phyloP scores from a whole-genome alignment of 2,797 vertebrate genomes.

The Tapirus indicus region DNA sequence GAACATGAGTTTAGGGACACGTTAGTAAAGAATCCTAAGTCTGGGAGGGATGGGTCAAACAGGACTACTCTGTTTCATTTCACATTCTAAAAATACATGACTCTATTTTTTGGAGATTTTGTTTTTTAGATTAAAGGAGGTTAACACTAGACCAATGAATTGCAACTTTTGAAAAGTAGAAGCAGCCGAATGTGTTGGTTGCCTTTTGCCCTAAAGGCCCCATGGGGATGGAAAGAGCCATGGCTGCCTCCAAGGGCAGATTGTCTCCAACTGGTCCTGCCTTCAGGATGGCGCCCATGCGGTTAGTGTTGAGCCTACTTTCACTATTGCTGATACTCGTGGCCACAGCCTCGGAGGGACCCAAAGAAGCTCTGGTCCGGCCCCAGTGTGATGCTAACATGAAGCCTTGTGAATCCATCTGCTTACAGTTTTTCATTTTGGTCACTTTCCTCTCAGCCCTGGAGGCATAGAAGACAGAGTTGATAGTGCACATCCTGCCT shows the following conservation, averaged over 20 bases:
- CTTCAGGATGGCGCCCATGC: not conserved
- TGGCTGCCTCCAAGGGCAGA: not conserved
- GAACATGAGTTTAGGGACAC: not conserved
- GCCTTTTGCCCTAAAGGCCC: not conserved
- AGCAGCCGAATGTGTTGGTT: not conserved
- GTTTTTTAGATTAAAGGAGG: slow-evolving; percentile 52
- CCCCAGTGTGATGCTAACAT: not conserved
- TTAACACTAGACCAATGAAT: not conserved
- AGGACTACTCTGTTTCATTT: not conserved
- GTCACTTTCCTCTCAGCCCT: not conserved
- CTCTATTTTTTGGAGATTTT: not conserved
- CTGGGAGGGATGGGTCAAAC: not conserved
- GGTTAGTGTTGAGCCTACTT: not conserved
- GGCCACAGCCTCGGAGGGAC: too few relatives aligned
- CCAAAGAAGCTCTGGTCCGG: not conserved
- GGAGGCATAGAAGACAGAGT: not conserved
- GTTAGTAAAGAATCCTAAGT: not conserved
- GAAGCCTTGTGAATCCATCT: not conserved
- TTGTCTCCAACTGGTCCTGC: not conserved
- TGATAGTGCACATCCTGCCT: not conserved
- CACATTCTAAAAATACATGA: not conserved
- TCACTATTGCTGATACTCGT: not conserved
- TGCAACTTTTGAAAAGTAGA: slow-evolving; percentile 6
- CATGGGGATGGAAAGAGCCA: not conserved
- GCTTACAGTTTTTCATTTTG: not conserved